Percentiles rank a stretch among this genome's conserved stretches.
phyloP scores from a whole-genome alignment of 35 echinoderm and acorn worm species.

The Amphiura filiformis region DNA sequence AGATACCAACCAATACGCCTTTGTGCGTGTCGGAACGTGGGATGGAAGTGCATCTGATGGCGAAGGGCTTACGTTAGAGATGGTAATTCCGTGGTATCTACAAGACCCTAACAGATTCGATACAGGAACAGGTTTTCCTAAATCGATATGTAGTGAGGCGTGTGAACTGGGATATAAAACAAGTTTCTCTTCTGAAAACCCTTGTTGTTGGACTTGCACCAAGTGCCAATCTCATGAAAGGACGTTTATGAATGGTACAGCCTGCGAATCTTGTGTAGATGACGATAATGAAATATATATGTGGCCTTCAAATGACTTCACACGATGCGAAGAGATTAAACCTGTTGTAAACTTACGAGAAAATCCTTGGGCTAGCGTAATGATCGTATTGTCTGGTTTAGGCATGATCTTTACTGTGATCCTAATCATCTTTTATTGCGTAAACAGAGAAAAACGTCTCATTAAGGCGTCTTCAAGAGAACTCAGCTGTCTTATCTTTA shows the following conservation, averaged over 20 bases:
- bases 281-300: conserved; percentile 14
- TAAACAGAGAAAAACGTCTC: conserved; percentile 73
- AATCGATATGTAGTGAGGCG: conserved; percentile 70
- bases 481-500: conserved; percentile 74
- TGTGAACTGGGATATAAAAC: conserved; percentile 55
- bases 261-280: conserved; percentile 59
- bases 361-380: conserved; percentile 40
- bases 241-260: conserved; percentile 53
- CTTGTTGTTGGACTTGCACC: conserved; percentile 90
- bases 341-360: conserved; percentile 31
- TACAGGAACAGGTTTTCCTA: conserved; percentile 43
- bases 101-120: conserved; percentile 13
- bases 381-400: conserved; percentile 52
- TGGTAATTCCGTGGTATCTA: conserved; percentile 39
- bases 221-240: conserved; percentile 43
- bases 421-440: conserved; percentile 42
- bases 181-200: conserved; percentile 63
- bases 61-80: neutral
- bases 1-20: neutral
- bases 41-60: conserved; percentile 19
- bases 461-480: conserved; percentile 92
- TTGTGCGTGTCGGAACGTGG: conserved; percentile 11
- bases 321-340: conserved; percentile 38
- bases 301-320: conserved; percentile 52
- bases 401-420: conserved; percentile 49